These are phyloP conservation scores for Cyclura pinguis DNA, from an alignment of 2,797 vertebrate genomes.

Conservation along the genomic window DNA sequence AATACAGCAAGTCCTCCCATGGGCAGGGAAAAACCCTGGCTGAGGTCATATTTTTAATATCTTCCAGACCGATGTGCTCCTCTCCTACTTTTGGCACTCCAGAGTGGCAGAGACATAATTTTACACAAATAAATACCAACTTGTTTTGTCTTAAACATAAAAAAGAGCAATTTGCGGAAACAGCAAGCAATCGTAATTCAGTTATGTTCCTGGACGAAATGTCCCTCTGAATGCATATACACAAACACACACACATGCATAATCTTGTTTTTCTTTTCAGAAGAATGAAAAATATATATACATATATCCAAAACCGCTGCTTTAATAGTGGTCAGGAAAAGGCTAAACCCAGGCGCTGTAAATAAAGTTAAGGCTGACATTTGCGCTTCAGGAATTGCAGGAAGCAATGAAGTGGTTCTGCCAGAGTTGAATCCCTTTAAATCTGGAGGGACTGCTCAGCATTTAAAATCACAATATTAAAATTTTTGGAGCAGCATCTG, in stretches of 20 bases:
- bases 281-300: not conserved
- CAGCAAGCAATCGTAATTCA: not conserved
- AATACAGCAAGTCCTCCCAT: not conserved
- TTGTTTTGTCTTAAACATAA: conserved; percentile 17
- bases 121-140: not conserved
- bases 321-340: conserved; percentile 5
- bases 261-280: not conserved
- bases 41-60: not conserved
- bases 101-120: not conserved
- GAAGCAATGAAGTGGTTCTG: not conserved
- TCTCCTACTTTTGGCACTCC: not conserved
- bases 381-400: not conserved
- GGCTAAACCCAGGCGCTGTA: not conserved
- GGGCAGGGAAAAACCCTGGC: not conserved
- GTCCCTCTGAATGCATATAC: not conserved
- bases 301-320: not conserved
- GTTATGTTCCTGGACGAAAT: not conserved
- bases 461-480: not conserved
- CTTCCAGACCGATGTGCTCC: not conserved
- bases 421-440: conserved; percentile 22
- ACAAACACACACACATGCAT: too few relatives aligned
- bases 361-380: conserved; percentile 18
- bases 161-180: not conserved
- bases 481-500: not conserved
- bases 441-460: not conserved